phyloP scores from a whole-genome alignment of 2,888 invertebrate species.

The Caenorhabditis afra region DNA sequence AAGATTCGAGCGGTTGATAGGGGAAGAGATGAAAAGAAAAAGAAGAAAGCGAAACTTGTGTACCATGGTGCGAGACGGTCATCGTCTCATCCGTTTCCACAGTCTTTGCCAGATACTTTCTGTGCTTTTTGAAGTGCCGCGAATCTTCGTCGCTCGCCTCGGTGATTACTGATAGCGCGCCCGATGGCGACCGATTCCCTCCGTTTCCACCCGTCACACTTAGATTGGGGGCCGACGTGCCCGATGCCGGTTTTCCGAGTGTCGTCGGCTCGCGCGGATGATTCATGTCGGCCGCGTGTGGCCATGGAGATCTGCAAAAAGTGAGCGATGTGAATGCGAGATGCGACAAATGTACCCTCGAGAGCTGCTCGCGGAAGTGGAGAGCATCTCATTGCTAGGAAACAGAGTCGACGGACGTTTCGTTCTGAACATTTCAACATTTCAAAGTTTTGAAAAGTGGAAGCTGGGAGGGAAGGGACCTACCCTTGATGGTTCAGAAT shows the following conservation, averaged over 20 bases:
- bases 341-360: constrained; percentile 37
- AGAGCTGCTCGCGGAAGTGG: constrained; percentile 49
- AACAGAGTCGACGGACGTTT: constrained; percentile 55
- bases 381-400: constrained; percentile 58
- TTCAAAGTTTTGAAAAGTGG: neutral
- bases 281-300: constrained; percentile 47
- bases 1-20: neutral
- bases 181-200: constrained; percentile 34
- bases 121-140: constrained; percentile 55
- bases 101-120: constrained; percentile 33
- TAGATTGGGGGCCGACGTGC: constrained; percentile 46
- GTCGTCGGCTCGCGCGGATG: constrained; percentile 33
- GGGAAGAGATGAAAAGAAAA: too few species aligned
- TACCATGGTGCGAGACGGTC: constrained; percentile 28
- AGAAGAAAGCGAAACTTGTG: too few species aligned
- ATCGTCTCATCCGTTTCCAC: constrained; percentile 27
- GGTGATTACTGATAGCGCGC: constrained; percentile 70
- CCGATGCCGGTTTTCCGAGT: constrained; percentile 15
- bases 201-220: constrained; percentile 22
- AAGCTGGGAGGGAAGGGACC: neutral
- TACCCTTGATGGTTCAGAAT: constrained; percentile 38
- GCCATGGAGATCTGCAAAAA: constrained; percentile 56
- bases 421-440: constrained; percentile 5
- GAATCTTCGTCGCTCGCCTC: constrained; percentile 71
- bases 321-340: neutral